Percentiles rank a stretch among this genome's conserved stretches.
These are phyloP conservation scores for Thelaira solivaga DNA, from an alignment of 2,888 invertebrate genomes.

Conservation along the genomic window DNA sequence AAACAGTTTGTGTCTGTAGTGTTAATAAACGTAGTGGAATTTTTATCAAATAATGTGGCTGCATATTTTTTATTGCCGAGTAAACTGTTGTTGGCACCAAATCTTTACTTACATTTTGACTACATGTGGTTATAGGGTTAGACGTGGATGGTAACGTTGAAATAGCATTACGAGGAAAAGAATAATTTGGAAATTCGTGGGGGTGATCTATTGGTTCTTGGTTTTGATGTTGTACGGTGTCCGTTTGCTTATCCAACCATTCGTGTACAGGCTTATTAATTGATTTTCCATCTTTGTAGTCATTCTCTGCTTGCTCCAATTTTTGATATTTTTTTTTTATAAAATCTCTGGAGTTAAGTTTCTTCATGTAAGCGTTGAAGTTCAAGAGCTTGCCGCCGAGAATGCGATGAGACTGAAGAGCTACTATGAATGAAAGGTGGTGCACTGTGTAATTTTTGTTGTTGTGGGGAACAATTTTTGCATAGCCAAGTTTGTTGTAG, in stretches of 20 bases:
- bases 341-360: neutral
- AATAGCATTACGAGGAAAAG: neutral
- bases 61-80: too few relatives aligned
- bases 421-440: neutral
- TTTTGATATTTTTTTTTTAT: slow-evolving; percentile 6
- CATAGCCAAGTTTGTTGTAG: neutral
- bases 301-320: neutral
- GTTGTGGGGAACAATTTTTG: neutral
- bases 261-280: neutral
- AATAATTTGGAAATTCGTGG: neutral
- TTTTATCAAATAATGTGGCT: too few relatives aligned
- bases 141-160: neutral
- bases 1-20: neutral
- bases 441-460: neutral
- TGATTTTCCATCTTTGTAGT: neutral
- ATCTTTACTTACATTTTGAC: neutral
- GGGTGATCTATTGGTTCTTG: neutral
- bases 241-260: slow-evolving; percentile 4
- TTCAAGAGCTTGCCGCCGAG: neutral
- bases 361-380: slow-evolving; percentile 6
- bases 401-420: neutral
- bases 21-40: too few relatives aligned
- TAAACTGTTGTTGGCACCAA: neutral
- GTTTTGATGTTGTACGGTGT: neutral
- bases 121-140: neutral